Evolutionary conservation across 2,888 invertebrate species (phyloP).

Genomic region (Drosophila suboccidentalis): DNA sequence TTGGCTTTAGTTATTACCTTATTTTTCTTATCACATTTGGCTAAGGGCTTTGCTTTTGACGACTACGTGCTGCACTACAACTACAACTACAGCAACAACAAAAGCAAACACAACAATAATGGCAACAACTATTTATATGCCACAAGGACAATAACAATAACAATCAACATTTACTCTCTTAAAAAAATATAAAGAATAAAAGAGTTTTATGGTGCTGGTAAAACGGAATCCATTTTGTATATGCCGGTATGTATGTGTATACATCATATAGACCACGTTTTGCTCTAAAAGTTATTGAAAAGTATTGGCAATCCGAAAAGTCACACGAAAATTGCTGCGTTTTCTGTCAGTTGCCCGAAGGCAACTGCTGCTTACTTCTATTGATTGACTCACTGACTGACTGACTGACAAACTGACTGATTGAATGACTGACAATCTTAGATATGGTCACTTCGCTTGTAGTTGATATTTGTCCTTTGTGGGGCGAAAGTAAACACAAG

Average conservation of each 20-base stretch:
- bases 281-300: conserved; percentile 40
- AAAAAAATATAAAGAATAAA: conserved; percentile 10
- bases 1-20: neutral
- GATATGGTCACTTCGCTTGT: neutral
- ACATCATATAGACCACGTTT: neutral
- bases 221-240: conserved; percentile 40
- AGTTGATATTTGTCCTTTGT: conserved; percentile 19
- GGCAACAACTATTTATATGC: conserved; percentile 26
- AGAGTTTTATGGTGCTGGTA: conserved; percentile 27
- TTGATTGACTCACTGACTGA: conserved; percentile 3
- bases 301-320: conserved; percentile 32
- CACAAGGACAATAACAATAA: conserved; percentile 38
- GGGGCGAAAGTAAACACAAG: conserved; percentile 3
- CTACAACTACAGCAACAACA: conserved; percentile 10
- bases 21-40: conserved; percentile 8
- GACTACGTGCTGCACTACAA: conserved; percentile 22
- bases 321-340: conserved; percentile 18
- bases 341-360: conserved; percentile 12
- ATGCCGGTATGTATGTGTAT: conserved; percentile 18
- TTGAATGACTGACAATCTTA: conserved; percentile 16
- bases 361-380: conserved; percentile 1
- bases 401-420: conserved; percentile 2
- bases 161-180: conserved; percentile 22
- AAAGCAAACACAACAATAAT: conserved; percentile 37
- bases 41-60: conserved; percentile 12